These are phyloP conservation scores for Conomelus anceps DNA, from an alignment of 2,888 invertebrate species.

Conservation along the genomic window DNA sequence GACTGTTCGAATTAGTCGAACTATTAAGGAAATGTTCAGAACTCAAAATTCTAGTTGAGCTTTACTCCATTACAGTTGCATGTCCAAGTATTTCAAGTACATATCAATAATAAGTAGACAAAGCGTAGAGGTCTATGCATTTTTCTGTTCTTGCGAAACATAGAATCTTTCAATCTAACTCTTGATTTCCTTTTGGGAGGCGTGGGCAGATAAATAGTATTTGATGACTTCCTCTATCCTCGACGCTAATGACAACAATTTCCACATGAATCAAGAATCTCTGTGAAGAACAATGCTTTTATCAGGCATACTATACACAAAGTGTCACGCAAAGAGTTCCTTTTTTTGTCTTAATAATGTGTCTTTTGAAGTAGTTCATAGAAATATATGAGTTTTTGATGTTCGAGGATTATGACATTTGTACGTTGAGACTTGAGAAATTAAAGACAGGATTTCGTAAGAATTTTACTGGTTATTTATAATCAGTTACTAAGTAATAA, in stretches of 20 bases:
- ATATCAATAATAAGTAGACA: neutral
- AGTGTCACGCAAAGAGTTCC: neutral
- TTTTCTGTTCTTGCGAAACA: neutral
- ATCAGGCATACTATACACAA: too few relatives aligned
- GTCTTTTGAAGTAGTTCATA: neutral
- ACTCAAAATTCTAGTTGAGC: neutral
- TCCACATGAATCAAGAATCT: neutral
- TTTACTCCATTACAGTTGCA: neutral
- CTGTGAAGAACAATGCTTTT: too few relatives aligned
- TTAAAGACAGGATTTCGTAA: too few relatives aligned
- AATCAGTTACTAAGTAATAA: too few relatives aligned
- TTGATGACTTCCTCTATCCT: neutral
- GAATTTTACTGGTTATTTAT: too few relatives aligned
- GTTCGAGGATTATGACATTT: neutral
- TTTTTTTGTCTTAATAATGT: neutral
- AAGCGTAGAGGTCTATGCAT: neutral
- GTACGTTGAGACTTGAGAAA: too few relatives aligned
- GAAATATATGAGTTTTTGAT: neutral
- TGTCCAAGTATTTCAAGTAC: neutral
- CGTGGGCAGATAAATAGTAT: neutral
- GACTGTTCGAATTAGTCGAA: neutral
- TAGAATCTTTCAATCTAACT: neutral
- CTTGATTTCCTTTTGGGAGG: neutral
- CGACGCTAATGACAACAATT: neutral
- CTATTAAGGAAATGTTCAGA: neutral